A percentile compares a stretch with the other conserved stretches of the same genome.
Evolutionary conservation across 2,888 invertebrate species (phyloP).

Genomic region (Spodoptera picta): DNA sequence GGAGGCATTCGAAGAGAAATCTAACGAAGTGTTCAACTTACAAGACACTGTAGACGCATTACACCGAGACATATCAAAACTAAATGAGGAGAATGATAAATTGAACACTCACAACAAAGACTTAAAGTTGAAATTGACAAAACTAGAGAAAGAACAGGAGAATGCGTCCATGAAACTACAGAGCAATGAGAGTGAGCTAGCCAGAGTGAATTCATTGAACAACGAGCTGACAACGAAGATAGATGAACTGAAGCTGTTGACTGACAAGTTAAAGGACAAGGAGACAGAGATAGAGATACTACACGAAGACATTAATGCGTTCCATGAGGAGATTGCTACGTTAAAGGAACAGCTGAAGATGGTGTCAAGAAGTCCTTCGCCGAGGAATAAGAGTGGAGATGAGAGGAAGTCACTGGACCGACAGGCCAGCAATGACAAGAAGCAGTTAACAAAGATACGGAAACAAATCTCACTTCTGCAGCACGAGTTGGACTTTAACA

Average conservation of each 20-base stretch:
- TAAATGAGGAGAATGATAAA: conserved; percentile 81
- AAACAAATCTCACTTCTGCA: conserved; percentile 81
- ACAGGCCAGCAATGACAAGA: conserved; percentile 88
- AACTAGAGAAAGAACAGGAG: conserved; percentile 84
- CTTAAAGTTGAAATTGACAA: conserved; percentile 75
- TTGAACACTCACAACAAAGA: conserved; percentile 75
- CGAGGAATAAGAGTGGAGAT: conserved; percentile 87
- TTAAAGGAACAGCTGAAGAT: conserved; percentile 84
- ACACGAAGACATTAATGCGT: conserved; percentile 84
- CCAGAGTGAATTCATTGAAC: conserved; percentile 77
- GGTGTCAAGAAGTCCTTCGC: conserved; percentile 88
- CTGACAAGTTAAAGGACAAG: conserved; percentile 83
- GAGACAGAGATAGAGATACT: conserved; percentile 88
- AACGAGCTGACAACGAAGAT: conserved; percentile 78
- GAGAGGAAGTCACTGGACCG: conserved; percentile 80
- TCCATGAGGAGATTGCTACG: conserved; percentile 84
- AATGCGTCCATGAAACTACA: conserved; percentile 79
- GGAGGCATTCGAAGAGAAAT: conserved; percentile 83
- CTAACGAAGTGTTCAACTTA: conserved; percentile 78
- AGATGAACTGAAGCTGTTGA: conserved; percentile 79
- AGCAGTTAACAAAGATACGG: conserved; percentile 87
- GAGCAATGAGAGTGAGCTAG: conserved; percentile 78
- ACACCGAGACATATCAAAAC: conserved; percentile 75
- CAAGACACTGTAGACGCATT: conserved; percentile 77
- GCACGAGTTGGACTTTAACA: conserved; percentile 82